Conservation (phyloP, 2,113 vertebrate genomes). For the Hirundichthys speculiger region DNA sequence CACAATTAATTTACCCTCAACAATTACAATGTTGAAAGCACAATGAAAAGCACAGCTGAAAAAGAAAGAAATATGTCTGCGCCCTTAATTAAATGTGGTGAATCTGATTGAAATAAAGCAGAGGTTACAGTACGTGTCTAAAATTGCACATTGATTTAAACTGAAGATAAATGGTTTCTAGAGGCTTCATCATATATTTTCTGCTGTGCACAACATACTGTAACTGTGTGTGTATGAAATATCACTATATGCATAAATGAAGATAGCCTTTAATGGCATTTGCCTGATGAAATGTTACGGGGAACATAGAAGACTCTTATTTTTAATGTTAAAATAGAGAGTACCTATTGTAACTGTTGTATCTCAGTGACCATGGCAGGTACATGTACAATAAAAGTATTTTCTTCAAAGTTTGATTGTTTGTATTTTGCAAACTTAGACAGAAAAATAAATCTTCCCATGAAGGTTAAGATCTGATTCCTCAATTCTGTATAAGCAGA, state of each 20-base stretch:
- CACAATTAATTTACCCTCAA: neutral
- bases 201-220: constrained; percentile 26
- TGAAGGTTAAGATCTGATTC: neutral
- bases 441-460: neutral
- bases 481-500: neutral
- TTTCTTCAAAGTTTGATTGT: constrained; percentile 62
- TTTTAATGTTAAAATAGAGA: constrained; percentile 39
- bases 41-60: neutral
- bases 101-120: constrained; percentile 9
- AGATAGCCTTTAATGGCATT: constrained; percentile 12
- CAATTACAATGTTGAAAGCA: too few relatives aligned
- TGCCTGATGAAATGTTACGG: constrained; percentile 24
- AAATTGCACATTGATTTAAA: constrained; percentile 1
- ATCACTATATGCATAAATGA: constrained; percentile 25
- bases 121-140: neutral
- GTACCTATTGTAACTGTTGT: constrained; percentile 49
- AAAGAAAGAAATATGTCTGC: neutral
- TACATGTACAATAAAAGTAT: constrained; percentile 74
- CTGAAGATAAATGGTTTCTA: neutral
- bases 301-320: constrained; percentile 20
- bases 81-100: neutral
- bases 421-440: neutral
- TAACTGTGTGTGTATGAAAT: constrained; percentile 25
- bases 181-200: constrained; percentile 16
- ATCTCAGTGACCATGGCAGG: constrained; percentile 54